Percentiles rank a stretch among this genome's conserved stretches.
Conservation (phyloP, 2,888 invertebrate species). For the Ernsta delagoae region DNA sequence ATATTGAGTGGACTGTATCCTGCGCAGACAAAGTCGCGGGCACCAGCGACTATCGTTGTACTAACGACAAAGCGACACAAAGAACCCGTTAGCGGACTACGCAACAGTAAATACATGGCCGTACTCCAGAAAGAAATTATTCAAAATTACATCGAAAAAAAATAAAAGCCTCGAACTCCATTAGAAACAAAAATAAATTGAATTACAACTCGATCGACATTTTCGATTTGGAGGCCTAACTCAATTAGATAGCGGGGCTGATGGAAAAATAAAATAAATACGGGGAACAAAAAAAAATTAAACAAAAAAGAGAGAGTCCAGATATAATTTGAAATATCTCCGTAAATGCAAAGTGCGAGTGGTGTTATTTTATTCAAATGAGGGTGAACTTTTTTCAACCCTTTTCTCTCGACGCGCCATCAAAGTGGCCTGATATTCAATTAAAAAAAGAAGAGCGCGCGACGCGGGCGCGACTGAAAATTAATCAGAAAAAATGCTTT, state of each 20-base stretch:
- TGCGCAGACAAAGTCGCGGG: no score
- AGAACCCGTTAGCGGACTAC: constrained; percentile 7
- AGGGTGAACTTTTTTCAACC: constrained; percentile 83
- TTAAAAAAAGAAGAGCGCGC: constrained; percentile 82
- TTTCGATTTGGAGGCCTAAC: constrained; percentile 84
- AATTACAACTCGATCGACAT: constrained; percentile 84
- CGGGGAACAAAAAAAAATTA: constrained; percentile 79
- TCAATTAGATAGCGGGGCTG: constrained; percentile 82
- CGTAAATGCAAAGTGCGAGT: constrained; percentile 85
- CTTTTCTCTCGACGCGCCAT: constrained; percentile 77
- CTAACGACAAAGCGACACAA: constrained; percentile 4
- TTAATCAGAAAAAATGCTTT: constrained; percentile 86
- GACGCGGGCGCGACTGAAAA: constrained; percentile 80
- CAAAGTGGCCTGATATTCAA: constrained; percentile 85
- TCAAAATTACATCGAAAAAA: constrained; percentile 74
- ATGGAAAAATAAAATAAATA: constrained; percentile 85
- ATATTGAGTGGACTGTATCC: no score
- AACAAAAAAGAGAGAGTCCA: constrained; percentile 80
- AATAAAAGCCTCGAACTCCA: constrained; percentile 79
- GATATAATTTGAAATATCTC: constrained; percentile 85
- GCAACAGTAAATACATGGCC: constrained; percentile 36
- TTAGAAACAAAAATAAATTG: constrained; percentile 85
- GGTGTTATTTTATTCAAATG: constrained; percentile 86
- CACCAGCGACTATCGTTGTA: no score
- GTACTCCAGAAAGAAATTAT: constrained; percentile 71